Evolutionary conservation across 37 sponge, comb jelly and placozoan species (phyloP).

Genomic region (Cladorhizidae sp.): DNA sequence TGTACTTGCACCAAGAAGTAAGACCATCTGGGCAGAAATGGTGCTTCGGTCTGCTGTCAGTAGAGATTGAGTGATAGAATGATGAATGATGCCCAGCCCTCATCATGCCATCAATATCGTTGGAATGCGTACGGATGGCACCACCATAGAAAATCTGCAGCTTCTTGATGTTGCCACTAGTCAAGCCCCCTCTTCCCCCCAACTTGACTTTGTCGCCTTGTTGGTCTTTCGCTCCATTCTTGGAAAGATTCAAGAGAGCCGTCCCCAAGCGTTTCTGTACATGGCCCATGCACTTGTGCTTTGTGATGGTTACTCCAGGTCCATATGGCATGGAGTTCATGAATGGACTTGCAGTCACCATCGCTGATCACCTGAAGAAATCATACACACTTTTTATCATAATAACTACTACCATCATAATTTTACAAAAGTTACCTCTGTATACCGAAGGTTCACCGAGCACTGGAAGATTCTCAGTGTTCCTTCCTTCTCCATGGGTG

Average conservation of each 20-base stretch:
- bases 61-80: not conserved
- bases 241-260: not conserved
- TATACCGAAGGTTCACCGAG: not conserved
- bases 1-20: constrained; percentile 18
- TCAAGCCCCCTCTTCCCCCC: constrained; percentile 6
- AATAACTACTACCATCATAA: too few species aligned
- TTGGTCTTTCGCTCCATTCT: not conserved
- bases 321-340: not conserved
- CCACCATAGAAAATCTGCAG: constrained; percentile 21
- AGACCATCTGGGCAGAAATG: constrained; percentile 7
- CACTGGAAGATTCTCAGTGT: not conserved
- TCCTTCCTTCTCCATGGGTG: not conserved
- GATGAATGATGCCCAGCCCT: not conserved
- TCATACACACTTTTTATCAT: too few species aligned
- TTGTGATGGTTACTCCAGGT: not conserved
- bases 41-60: constrained; percentile 3
- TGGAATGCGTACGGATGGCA: not conserved
- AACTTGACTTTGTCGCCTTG: not conserved
- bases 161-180: not conserved
- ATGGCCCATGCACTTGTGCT: constrained; percentile 13
- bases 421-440: too few species aligned
- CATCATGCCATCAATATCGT: not conserved
- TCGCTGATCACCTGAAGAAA: too few species aligned
- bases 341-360: too few species aligned
- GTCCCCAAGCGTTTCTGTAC: constrained; percentile 1